Base-by-base conservation (phyloP, 2,113 vertebrate genomes). In the Ptilonorhynchus violaceus region DNA sequence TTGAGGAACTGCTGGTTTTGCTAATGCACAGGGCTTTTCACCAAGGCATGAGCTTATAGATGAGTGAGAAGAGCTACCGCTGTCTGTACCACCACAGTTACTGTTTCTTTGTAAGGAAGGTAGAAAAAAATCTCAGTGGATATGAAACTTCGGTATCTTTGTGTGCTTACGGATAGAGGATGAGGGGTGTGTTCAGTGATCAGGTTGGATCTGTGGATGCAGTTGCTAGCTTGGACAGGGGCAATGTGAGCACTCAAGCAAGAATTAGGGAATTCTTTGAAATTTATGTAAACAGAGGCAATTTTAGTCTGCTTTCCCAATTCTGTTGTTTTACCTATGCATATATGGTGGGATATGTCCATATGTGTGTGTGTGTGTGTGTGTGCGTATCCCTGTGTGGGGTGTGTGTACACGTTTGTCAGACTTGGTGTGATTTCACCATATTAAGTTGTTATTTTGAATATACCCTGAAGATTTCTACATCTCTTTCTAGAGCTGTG, bases 321-420 rank as follows among this genome's bases (percentile, higher is more conserved):
- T 72, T 76, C 27, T 67, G 14, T 42, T 78, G 16, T 42, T 58
- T 73, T 56, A 67, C 6, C 31, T 75, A 3, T 31, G 22, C 4
- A 2, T 41, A 2, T 25, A 8, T 41, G 30, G 13, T 31, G n/a
- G 18, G 8, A 22, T 44, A 7, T 22, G 4, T 50, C 2, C 46
- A 0, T 67, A 6, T 69, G 12, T 7, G 2, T 19, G 1, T 15
- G 18, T 33, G 19, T 49, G n/a, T n/a, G n/a, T n/a, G n/a, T n/a
- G n/a, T n/a, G n/a, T n/a, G n/a, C n/a, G n/a, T n/a, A n/a, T n/a
- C n/a, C n/a, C n/a, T 15, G 18, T 33, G 19, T 49, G 46, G 39
- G 41, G 27, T 12, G 2, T 15, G 1, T 12, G 20, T 12, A 39
- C 3, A 0, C 16, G 25, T 79, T 79, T 55, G 19, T 79, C 60